phyloP scores from a whole-genome alignment of 2,113 vertebrate species.

The Menidia beryllina region DNA sequence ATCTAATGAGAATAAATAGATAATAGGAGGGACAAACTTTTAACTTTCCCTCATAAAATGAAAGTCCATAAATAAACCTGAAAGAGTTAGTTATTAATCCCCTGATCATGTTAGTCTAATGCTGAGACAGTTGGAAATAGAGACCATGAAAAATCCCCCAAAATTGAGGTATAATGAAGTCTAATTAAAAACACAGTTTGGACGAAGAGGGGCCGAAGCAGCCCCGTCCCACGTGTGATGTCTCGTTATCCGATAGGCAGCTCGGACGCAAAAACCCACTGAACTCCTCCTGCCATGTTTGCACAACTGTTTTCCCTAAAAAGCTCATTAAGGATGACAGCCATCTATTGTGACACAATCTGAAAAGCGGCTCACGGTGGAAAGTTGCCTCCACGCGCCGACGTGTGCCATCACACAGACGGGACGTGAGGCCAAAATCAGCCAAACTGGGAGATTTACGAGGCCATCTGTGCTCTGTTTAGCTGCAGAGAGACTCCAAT shows the following conservation, averaged over 20 bases:
- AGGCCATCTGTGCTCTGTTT: no score
- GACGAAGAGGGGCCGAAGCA: background rate
- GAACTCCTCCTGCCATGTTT: slow-evolving; percentile 1
- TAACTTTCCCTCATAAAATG: no score
- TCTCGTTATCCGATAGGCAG: background rate
- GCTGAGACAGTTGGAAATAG: no score
- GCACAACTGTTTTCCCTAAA: slow-evolving; percentile 2
- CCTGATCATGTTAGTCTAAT: no score
- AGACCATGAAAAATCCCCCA: no score
- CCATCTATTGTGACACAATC: background rate
- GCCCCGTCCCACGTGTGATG: background rate
- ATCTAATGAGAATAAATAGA: no score
- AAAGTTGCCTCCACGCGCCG: background rate
- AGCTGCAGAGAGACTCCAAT: no score
- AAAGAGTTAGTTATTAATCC: background rate
- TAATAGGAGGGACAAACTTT: no score
- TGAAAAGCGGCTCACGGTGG: background rate
- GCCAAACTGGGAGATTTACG: no score
- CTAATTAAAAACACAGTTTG: background rate
- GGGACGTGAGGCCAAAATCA: background rate
- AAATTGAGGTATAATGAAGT: background rate
- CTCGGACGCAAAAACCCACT: slow-evolving; percentile 1
- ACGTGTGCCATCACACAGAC: no score
- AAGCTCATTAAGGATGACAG: background rate
- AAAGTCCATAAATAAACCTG: background rate